These are phyloP conservation scores for Tretioscincus oriximinensis DNA, from an alignment of 2,113 vertebrate species.

Conservation along the genomic window DNA sequence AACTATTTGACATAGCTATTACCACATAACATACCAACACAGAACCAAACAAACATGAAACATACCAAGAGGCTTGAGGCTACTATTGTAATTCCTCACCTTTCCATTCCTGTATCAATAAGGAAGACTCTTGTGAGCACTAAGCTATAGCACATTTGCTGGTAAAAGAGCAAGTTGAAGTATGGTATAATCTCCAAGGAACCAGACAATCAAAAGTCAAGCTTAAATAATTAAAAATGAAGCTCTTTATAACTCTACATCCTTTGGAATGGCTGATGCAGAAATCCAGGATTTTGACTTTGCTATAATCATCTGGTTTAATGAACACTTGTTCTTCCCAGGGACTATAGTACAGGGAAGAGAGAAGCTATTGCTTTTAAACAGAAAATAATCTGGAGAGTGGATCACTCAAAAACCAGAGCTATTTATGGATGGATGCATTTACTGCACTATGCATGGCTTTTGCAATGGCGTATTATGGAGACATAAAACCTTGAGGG, in stretches of 20 bases:
- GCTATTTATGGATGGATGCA: background rate
- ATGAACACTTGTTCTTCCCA: background rate
- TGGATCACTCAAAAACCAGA: background rate
- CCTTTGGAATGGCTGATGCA: no score
- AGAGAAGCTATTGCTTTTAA: background rate
- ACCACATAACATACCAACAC: background rate
- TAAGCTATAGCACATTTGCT: background rate
- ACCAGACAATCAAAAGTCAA: constrained; percentile 8
- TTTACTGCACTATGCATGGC: background rate
- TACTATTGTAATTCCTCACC: background rate
- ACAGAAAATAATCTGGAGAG: background rate
- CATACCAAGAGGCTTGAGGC: background rate
- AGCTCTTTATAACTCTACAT: background rate
- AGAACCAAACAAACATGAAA: background rate
- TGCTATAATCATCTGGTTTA: constrained; percentile 15
- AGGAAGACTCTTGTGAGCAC: background rate
- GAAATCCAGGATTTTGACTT: background rate
- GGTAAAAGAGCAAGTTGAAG: constrained; percentile 6
- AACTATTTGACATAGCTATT: background rate
- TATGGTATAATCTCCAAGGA: constrained; percentile 9
- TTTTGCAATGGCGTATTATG: background rate
- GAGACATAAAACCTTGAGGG: background rate
- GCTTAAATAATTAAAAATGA: constrained; percentile 2
- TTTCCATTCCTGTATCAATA: background rate
- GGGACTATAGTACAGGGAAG: constrained; percentile 7